Conservation (phyloP, 2,888 invertebrate genomes). For the Alentia gelatinosa region DNA sequence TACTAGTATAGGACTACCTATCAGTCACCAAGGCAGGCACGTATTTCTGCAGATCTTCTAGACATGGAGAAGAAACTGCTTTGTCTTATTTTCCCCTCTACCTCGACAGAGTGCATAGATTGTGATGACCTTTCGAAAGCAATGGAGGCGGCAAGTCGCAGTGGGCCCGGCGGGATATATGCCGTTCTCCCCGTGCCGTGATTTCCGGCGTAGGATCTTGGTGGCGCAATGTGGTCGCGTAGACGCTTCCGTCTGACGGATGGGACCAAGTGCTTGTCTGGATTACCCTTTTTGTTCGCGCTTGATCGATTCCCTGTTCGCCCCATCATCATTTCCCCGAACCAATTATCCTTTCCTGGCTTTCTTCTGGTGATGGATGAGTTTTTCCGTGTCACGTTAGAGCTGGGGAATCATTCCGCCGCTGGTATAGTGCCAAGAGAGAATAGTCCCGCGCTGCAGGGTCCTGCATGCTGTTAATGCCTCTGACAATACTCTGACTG, state of each 20-base stretch:
- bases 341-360: constrained; percentile 4
- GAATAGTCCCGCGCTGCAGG: background rate
- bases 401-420: background rate
- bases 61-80: background rate
- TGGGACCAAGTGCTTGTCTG: background rate
- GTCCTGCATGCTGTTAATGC: too few species aligned
- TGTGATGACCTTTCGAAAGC: background rate
- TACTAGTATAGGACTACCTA: too few species aligned
- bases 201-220: background rate
- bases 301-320: background rate
- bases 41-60: too few species aligned
- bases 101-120: background rate
- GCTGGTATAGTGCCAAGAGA: background rate
- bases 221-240: background rate
- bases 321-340: constrained; percentile 10
- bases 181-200: background rate
- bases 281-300: background rate
- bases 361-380: background rate
- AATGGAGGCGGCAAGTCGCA: background rate
- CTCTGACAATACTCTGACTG: too few species aligned
- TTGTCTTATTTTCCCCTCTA: background rate
- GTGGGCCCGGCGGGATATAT: too few species aligned
- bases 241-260: background rate
- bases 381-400: background rate
- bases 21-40: too few species aligned